Conservation (phyloP, 2,113 vertebrate species). For the Cyprinodon brontotheroides region DNA sequence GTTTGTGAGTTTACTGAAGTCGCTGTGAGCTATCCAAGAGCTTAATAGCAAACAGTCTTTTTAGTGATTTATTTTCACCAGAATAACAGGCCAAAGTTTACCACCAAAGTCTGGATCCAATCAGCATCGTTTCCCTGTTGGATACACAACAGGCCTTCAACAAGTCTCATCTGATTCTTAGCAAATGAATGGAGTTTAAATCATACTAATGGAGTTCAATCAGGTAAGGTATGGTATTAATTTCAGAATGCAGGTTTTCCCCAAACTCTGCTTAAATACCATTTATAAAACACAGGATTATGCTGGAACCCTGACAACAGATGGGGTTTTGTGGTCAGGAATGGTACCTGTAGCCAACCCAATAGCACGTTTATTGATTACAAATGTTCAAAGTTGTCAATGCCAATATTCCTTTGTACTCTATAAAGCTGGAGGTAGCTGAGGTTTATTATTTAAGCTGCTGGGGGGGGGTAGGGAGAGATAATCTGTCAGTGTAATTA, state of each 20-base stretch:
- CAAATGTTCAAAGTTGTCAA: constrained; percentile 9
- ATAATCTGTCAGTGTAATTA: constrained; percentile 62
- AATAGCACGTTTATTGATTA: constrained; percentile 18
- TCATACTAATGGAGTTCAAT: constrained; percentile 6
- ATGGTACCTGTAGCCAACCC: not conserved
- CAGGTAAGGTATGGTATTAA: constrained; percentile 28
- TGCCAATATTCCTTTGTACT: constrained; percentile 8
- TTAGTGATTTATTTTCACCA: constrained; percentile 18
- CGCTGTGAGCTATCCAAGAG: constrained; percentile 21
- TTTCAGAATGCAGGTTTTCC: constrained; percentile 66
- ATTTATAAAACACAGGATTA: constrained; percentile 49
- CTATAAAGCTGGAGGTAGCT: constrained; percentile 33
- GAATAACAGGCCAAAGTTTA: constrained; percentile 2
- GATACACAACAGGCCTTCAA: constrained; percentile 11
- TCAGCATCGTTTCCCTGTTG: constrained; percentile 17
- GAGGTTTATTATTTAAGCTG: constrained; percentile 34
- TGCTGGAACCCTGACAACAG: constrained; percentile 26
- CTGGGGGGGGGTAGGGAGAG: constrained; percentile 20
- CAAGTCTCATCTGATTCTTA: constrained; percentile 13
- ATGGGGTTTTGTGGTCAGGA: constrained; percentile 28
- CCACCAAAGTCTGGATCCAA: not conserved
- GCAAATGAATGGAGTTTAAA: constrained; percentile 18
- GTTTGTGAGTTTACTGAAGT: constrained; percentile 17
- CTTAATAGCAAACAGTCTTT: constrained; percentile 45
- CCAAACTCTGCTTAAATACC: constrained; percentile 54